Percentiles rank a stretch among this genome's conserved stretches.
Evolutionary conservation across 1,140 invertebrate genomes (phyloP).

Genomic region (Metopolophium dirhodum): DNA sequence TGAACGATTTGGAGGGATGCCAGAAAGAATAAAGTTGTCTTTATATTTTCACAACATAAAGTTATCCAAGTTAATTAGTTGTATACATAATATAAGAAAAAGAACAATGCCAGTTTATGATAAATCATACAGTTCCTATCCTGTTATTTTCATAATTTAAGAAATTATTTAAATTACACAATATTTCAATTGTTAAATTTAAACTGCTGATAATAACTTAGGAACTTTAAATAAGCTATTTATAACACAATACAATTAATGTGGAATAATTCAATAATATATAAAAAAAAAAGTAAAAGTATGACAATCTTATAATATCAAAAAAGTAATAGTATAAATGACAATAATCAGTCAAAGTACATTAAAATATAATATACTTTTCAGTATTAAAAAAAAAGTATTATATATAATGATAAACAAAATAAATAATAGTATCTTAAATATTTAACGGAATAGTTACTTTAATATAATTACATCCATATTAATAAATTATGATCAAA

Average conservation of each 20-base stretch:
- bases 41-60: background rate
- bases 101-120: background rate
- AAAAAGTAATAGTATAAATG: background rate
- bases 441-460: background rate
- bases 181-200: background rate
- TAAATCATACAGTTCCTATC: background rate
- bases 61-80: background rate
- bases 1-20: background rate
- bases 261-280: background rate
- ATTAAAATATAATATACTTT: background rate
- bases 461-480: background rate
- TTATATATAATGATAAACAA: background rate
- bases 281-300: background rate
- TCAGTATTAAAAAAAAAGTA: background rate
- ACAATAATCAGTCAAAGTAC: background rate
- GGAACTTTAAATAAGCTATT: background rate
- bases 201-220: background rate
- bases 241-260: background rate
- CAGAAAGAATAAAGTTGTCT: background rate
- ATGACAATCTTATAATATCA: background rate
- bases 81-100: background rate
- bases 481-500: background rate
- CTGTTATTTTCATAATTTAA: background rate
- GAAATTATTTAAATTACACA: background rate
- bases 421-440: background rate